Conservation (phyloP, 2,888 invertebrate species). For the Brenthis ino region DNA sequence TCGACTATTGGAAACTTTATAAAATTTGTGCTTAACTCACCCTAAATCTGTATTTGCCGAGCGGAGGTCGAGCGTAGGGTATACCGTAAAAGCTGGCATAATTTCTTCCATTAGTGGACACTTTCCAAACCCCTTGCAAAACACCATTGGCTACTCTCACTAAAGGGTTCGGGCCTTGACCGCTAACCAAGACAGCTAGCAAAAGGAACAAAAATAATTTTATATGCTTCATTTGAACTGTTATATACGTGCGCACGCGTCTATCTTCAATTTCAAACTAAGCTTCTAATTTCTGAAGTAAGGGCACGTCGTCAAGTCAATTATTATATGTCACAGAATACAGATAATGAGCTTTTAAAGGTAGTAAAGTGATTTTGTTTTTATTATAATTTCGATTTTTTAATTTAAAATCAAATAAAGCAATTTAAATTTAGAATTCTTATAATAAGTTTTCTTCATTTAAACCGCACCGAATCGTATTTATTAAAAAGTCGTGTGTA, state of each 20-base stretch:
- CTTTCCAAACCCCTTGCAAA: constrained; percentile 67
- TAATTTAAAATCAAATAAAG: too few relatives aligned
- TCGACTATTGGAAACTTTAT: too few relatives aligned
- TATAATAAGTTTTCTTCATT: too few relatives aligned
- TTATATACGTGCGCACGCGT: constrained; percentile 47
- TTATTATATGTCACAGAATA: too few relatives aligned
- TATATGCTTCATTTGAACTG: constrained; percentile 47
- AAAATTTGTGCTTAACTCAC: constrained; percentile 51
- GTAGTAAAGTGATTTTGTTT: too few relatives aligned
- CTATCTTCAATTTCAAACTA: constrained; percentile 15
- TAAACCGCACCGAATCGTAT: too few relatives aligned
- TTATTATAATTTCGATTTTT: too few relatives aligned
- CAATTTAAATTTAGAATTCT: too few relatives aligned
- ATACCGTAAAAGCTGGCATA: constrained; percentile 85
- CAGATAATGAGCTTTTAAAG: too few relatives aligned
- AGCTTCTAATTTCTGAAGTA: not conserved
- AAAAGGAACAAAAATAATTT: constrained; percentile 51
- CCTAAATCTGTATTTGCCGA: constrained; percentile 84
- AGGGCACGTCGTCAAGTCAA: too few relatives aligned
- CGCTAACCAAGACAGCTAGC: constrained; percentile 43
- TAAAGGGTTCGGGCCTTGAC: constrained; percentile 57
- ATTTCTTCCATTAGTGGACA: constrained; percentile 63
- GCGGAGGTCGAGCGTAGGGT: constrained; percentile 85
- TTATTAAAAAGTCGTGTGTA: too few relatives aligned
- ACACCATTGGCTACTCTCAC: constrained; percentile 63